phyloP scores from a whole-genome alignment of 2,888 invertebrate species.

The Drosophila austrosaltans region DNA sequence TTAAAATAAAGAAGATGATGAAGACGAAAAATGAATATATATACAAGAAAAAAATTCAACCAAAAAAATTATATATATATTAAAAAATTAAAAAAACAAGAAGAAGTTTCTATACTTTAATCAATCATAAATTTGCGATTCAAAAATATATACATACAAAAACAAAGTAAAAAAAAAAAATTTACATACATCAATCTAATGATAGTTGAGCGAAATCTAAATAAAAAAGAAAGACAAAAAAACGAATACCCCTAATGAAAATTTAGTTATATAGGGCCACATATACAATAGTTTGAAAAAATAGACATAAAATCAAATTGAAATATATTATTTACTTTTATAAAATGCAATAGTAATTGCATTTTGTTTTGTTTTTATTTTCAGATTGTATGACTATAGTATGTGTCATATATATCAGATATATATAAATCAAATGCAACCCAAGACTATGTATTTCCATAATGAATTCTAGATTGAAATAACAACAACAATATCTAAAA shows the following conservation, averaged over 20 bases:
- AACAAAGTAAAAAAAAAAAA: slow-evolving; percentile 37
- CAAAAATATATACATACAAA: slow-evolving; percentile 53
- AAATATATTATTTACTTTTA: slow-evolving; percentile 64
- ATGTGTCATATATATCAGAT: slow-evolving; percentile 23
- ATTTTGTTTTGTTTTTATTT: slow-evolving; percentile 34
- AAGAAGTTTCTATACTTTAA: slow-evolving; percentile 63
- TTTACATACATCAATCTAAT: slow-evolving; percentile 59
- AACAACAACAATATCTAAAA: slow-evolving; percentile 21
- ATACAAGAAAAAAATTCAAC: slow-evolving; percentile 64
- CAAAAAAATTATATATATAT: slow-evolving; percentile 49
- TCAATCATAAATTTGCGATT: slow-evolving; percentile 74
- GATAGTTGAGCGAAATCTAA: slow-evolving; percentile 62
- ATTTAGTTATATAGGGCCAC: slow-evolving; percentile 61
- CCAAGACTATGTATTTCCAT: slow-evolving; percentile 53
- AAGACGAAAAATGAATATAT: slow-evolving; percentile 58
- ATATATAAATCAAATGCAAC: slow-evolving; percentile 39
- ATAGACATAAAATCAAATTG: slow-evolving; percentile 24
- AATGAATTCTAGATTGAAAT: slow-evolving; percentile 38
- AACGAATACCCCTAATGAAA: slow-evolving; percentile 21
- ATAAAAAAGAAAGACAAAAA: slow-evolving; percentile 35
- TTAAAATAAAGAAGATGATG: slow-evolving; percentile 30
- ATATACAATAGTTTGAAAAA: slow-evolving; percentile 65
- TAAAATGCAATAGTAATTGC: slow-evolving; percentile 41
- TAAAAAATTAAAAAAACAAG: slow-evolving; percentile 27
- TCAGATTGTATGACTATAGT: slow-evolving; percentile 8